Evolutionary conservation across 2,888 invertebrate species (phyloP), one percentile per base, ranked within the genome.

Genomic region (Galerucella pusilla): DNA sequence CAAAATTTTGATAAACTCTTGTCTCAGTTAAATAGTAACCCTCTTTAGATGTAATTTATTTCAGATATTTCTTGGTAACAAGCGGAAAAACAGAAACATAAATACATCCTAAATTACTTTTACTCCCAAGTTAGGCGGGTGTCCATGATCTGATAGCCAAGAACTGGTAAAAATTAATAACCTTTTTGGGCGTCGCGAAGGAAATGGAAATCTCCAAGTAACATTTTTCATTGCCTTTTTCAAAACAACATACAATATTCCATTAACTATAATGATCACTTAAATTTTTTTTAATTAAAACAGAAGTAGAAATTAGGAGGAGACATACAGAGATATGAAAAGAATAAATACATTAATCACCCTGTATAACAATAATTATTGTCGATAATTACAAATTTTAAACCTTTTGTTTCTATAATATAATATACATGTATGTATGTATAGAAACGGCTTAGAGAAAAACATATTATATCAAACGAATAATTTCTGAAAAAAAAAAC

Each of bases 61-160:
- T 57, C 2, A 16, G 16, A 57, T 20, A 57, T 57, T 57, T 57
- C 57, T 57, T 16, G 10, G 2, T 57, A 57, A 57, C 57, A 57
- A 57, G 57, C 57, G 57, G 57, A 20, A 57, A 57, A 57, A 57
- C 57, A 57, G 57, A 57, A 57, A 57, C 57, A 57, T 57, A 57
- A 57, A 57, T 57, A 57, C 57, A 20, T 57, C 57, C 57, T 20
- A 57, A 57, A 57, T 57, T 57, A 57, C 57, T 57, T 57, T 57
- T 57, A 57, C 20, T 20, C 57, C 20, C 57, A 57, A 57, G 57
- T 57, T 57, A 57, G 57, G 57, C 57, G 57, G 57, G 57, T 57
- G 57, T 57, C 57, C 57, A 57, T 57, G 20, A 57, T 57, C 57
- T 57, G 57, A 57, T 57, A 57, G 57, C 57, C 57, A 57, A 57